Conservation (phyloP, 2,113 vertebrate genomes). For the Antennarius striatus region DNA sequence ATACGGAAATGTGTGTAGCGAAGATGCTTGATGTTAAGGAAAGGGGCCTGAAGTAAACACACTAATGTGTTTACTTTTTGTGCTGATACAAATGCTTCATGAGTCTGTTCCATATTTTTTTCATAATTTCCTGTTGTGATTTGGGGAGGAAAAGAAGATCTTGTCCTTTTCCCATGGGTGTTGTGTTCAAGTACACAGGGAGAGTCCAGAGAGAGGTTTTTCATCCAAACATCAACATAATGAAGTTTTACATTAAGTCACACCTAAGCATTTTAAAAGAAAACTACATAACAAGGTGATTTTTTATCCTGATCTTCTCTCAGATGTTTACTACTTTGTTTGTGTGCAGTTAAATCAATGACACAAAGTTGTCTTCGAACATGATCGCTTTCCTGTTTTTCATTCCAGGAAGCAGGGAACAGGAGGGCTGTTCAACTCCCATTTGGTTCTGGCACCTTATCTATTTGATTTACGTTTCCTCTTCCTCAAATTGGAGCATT, state of each 20-base stretch:
- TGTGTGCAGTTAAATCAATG: neutral
- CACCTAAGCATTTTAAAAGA: neutral
- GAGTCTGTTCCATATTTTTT: neutral
- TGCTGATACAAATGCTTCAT: too few relatives aligned
- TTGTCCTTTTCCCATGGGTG: conserved; percentile 1
- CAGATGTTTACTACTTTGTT: too few relatives aligned
- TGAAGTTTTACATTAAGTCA: neutral
- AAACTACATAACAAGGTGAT: too few relatives aligned
- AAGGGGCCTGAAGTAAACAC: too few relatives aligned
- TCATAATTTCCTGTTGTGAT: too few relatives aligned
- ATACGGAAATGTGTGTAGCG: too few relatives aligned
- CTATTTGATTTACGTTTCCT: conserved; percentile 51
- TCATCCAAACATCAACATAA: neutral
- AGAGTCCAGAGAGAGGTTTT: accelerated
- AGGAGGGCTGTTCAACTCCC: conserved; percentile 28
- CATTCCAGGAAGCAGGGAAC: conserved; percentile 31
- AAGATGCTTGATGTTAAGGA: too few relatives aligned
- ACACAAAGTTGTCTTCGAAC: neutral
- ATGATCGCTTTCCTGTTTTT: conserved; percentile 49
- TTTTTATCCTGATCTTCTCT: too few relatives aligned
- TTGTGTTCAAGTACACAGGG: neutral
- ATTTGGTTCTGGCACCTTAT: conserved; percentile 36
- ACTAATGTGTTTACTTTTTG: too few relatives aligned
- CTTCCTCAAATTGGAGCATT: conserved; percentile 16
- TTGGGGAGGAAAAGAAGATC: neutral